phyloP scores from a whole-genome alignment of 2,888 invertebrate species.

The Melolontha melolontha region DNA sequence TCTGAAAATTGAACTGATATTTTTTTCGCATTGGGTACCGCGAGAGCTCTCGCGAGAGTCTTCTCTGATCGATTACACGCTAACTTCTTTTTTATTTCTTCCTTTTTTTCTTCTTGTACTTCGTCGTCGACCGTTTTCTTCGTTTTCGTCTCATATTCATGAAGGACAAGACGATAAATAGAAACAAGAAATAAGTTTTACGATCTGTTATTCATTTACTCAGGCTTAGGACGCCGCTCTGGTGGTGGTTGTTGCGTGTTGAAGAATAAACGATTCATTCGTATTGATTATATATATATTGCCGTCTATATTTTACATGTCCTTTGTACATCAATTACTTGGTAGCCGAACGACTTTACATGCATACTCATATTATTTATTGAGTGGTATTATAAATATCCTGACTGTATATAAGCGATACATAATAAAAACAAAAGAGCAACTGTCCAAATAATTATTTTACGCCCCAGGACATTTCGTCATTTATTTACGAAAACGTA shows the following conservation, averaged over 20 bases:
- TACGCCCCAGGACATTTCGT: too few relatives aligned
- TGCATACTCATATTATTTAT: slow-evolving; percentile 39
- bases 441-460: slow-evolving; percentile 8
- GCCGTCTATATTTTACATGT: slow-evolving; percentile 61
- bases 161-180: slow-evolving; percentile 49
- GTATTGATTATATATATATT: slow-evolving; percentile 59
- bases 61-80: slow-evolving; percentile 54
- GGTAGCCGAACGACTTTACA: slow-evolving; percentile 56
- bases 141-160: slow-evolving; percentile 29
- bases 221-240: slow-evolving; percentile 36
- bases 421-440: not conserved
- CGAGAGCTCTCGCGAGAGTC: slow-evolving; percentile 17
- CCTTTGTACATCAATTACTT: slow-evolving; percentile 61
- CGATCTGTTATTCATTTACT: slow-evolving; percentile 50
- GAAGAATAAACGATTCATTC: slow-evolving; percentile 58
- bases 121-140: slow-evolving; percentile 9
- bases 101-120: not conserved
- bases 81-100: slow-evolving; percentile 28
- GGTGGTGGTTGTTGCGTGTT: slow-evolving; percentile 58
- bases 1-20: slow-evolving; percentile 56
- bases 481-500: too few relatives aligned
- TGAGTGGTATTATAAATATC: slow-evolving; percentile 25
- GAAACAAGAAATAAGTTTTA: slow-evolving; percentile 51
- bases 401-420: not conserved
- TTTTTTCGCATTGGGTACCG: slow-evolving; percentile 48